Percentiles rank a stretch among this genome's conserved stretches.
Conservation (phyloP, 2,797 vertebrate genomes). For the Falco naumanni region DNA sequence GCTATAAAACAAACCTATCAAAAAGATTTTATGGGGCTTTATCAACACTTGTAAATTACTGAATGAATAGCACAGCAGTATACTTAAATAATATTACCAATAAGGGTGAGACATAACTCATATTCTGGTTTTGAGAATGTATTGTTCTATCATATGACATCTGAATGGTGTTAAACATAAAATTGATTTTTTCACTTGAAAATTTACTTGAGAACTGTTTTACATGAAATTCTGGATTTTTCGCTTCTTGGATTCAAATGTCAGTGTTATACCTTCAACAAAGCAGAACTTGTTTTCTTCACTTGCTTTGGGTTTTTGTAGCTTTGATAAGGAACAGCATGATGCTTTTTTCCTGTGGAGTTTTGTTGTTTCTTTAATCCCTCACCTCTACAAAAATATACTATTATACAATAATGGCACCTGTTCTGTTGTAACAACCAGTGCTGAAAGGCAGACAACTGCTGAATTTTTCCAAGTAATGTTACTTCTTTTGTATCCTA, state of each 20-base stretch:
- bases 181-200: neutral
- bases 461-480: conserved; percentile 25
- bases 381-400: conserved; percentile 10
- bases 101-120: neutral
- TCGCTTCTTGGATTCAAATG: neutral
- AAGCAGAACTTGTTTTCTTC: neutral
- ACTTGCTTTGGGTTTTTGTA: neutral
- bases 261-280: neutral
- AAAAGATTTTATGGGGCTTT: neutral
- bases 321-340: conserved; percentile 27
- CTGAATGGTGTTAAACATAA: neutral
- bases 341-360: neutral
- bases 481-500: conserved; percentile 26
- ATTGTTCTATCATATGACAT: neutral
- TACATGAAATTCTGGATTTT: neutral
- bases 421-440: conserved; percentile 16
- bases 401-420: conserved; percentile 12
- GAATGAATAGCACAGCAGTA: neutral
- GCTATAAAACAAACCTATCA: neutral
- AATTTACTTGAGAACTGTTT: neutral
- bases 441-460: conserved; percentile 20
- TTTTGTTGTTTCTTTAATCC: conserved; percentile 1
- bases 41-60: neutral
- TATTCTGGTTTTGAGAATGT: neutral
- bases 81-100: neutral